phyloP scores from a whole-genome alignment of 2,797 vertebrate genomes.

The Pseudochaenichthys georgianus region DNA sequence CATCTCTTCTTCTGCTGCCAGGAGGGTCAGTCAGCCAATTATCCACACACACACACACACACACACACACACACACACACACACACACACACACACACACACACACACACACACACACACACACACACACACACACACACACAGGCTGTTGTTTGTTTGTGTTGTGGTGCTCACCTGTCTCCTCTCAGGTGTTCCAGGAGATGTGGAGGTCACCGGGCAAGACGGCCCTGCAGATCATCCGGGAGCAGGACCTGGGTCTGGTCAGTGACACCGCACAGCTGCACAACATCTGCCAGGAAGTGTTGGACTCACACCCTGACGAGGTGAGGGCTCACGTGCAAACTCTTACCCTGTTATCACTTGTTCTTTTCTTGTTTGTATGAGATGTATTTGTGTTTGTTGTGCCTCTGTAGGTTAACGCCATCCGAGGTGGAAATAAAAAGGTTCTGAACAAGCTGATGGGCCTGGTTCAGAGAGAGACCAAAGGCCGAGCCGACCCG shows the following conservation, averaged over 20 bases:
- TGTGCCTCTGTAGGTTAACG: constrained; percentile 85
- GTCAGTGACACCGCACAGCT: constrained; percentile 86
- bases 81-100: neutral
- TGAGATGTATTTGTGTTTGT: neutral
- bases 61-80: no score
- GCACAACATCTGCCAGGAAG: constrained; percentile 88
- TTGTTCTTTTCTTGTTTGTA: neutral
- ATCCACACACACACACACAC: neutral
- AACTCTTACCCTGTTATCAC: neutral
- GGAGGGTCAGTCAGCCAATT: constrained; percentile 85
- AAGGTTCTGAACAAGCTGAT: constrained; percentile 95
- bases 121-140: neutral
- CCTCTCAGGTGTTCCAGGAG: constrained; percentile 89
- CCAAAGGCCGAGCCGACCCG: constrained; percentile 89
- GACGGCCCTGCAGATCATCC: constrained; percentile 86
- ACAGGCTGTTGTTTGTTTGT: neutral
- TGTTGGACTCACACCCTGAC: constrained; percentile 87
- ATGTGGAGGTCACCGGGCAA: constrained; percentile 90
- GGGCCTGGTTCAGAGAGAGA: constrained; percentile 91
- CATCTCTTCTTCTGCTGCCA: constrained; percentile 92
- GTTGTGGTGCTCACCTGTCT: constrained; percentile 28
- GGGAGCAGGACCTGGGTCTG: constrained; percentile 89
- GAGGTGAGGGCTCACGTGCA: constrained; percentile 83
- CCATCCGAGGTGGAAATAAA: constrained; percentile 88
- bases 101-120: neutral